Conservation (phyloP, 2,797 vertebrate genomes). For the Chaetodon trifasciatus region DNA sequence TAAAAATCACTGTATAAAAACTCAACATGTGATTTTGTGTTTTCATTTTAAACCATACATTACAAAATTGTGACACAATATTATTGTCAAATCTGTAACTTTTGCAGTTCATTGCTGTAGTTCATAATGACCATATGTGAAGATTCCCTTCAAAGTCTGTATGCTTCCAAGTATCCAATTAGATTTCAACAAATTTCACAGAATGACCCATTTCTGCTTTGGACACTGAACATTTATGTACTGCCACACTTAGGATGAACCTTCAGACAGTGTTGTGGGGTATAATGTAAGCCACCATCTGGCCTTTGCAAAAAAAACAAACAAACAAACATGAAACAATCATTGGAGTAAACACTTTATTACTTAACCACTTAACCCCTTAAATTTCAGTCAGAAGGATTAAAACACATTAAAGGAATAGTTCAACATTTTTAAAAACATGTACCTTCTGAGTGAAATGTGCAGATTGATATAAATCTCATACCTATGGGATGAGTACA, state of each 20-base stretch:
- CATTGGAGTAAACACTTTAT: too few relatives aligned
- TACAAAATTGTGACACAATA: slow-evolving; percentile 79
- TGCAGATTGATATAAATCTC: not conserved
- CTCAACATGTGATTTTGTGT: slow-evolving; percentile 58
- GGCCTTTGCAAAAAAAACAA: too few relatives aligned
- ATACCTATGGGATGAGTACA: not conserved
- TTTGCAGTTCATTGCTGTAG: not conserved
- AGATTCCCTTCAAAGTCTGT: not conserved
- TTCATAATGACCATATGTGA: not conserved
- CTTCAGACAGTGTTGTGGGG: not conserved
- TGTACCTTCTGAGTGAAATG: too few relatives aligned
- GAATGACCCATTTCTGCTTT: not conserved
- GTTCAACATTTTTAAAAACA: too few relatives aligned
- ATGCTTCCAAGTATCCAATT: not conserved
- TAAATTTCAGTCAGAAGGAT: too few relatives aligned
- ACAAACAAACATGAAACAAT: too few relatives aligned
- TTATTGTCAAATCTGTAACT: not conserved
- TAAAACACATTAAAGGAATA: too few relatives aligned
- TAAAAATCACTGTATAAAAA: slow-evolving; percentile 53
- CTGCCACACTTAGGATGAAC: not conserved
- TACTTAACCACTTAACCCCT: too few relatives aligned
- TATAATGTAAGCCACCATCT: not conserved
- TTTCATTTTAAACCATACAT: slow-evolving; percentile 52
- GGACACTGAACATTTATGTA: not conserved
- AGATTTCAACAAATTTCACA: not conserved